Conservation (phyloP, 2,888 invertebrate genomes). For the Cheilosia variabilis region DNA sequence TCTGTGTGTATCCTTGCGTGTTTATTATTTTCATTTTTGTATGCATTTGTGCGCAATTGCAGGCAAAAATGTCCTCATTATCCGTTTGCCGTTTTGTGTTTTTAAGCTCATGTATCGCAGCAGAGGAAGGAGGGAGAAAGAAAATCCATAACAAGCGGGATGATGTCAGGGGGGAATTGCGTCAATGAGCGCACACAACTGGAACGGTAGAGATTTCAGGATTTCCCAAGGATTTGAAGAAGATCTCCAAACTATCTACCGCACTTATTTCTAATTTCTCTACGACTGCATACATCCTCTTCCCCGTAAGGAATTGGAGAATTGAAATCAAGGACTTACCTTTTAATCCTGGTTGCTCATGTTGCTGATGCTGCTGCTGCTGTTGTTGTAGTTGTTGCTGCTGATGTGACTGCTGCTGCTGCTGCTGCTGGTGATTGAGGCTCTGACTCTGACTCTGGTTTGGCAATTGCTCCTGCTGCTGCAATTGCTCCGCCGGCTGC, state of each 20-base stretch:
- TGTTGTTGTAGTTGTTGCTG: conserved; percentile 48
- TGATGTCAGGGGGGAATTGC: conserved; percentile 69
- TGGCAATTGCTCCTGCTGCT: conserved; percentile 76
- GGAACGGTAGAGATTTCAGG: conserved; percentile 56
- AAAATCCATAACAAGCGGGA: conserved; percentile 62
- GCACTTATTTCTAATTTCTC: conserved; percentile 19
- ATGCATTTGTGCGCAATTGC: conserved; percentile 75
- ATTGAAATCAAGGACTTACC: conserved; percentile 67
- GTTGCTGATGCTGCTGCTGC: conserved; percentile 56
- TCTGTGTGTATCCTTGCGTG: conserved; percentile 65
- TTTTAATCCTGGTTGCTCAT: conserved; percentile 73
- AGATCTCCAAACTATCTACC: not conserved
- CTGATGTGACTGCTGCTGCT: conserved; percentile 34
- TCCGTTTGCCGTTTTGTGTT: conserved; percentile 52
- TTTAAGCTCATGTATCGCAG: conserved; percentile 49
- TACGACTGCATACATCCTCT: conserved; percentile 5
- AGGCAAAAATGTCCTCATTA: conserved; percentile 70
- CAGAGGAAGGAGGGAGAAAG: conserved; percentile 23
- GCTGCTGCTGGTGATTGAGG: conserved; percentile 46
- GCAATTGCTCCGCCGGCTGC: conserved; percentile 54
- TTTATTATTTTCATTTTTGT: conserved; percentile 15
- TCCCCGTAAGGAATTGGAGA: conserved; percentile 18
- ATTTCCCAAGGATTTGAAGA: conserved; percentile 21
- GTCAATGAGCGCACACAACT: conserved; percentile 38
- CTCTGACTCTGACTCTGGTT: conserved; percentile 68